These are phyloP conservation scores for Harmothoe impar DNA, from an alignment of 2,888 invertebrate species.

Conservation along the genomic window DNA sequence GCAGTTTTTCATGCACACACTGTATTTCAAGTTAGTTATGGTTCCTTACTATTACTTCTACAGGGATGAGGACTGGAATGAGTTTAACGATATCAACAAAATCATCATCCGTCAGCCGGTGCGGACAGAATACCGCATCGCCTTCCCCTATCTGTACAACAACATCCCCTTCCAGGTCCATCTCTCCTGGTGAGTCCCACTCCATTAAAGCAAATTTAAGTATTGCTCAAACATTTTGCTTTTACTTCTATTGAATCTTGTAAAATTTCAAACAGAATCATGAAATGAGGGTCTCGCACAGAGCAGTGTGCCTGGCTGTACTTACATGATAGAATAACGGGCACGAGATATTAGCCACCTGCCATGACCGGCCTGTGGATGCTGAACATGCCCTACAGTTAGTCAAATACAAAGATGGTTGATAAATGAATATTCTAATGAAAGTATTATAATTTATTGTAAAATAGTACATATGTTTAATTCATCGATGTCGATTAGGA, in stretches of 20 bases:
- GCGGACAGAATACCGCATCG: conserved; percentile 99
- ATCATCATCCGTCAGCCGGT: conserved; percentile 99
- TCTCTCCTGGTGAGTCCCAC: conserved; percentile 93
- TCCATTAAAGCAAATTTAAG: background rate
- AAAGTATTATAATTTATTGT: too few relatives aligned
- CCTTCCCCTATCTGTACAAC: conserved; percentile 99
- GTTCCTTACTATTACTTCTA: too few relatives aligned
- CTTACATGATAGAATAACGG: conserved; percentile 21
- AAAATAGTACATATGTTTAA: too few relatives aligned
- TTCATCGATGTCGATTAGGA: too few relatives aligned
- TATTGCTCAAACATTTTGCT: too few relatives aligned
- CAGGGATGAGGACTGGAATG: conserved; percentile 99
- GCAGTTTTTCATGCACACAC: too few relatives aligned
- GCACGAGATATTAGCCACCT: conserved; percentile 54
- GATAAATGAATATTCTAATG: too few relatives aligned
- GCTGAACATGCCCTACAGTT: conserved; percentile 40
- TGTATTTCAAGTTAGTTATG: too few relatives aligned
- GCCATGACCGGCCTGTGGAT: conserved; percentile 12
- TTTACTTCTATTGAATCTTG: too few relatives aligned
- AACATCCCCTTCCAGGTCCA: conserved; percentile 99
- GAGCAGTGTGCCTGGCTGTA: background rate
- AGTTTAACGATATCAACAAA: conserved; percentile 99
- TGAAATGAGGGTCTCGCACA: background rate
- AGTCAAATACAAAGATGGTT: background rate
- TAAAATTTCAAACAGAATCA: background rate